Evolutionary conservation across 2,797 vertebrate species (phyloP), one percentile per base, ranked within the genome.

Genomic region (Pangasius sanitwongsei): DNA sequence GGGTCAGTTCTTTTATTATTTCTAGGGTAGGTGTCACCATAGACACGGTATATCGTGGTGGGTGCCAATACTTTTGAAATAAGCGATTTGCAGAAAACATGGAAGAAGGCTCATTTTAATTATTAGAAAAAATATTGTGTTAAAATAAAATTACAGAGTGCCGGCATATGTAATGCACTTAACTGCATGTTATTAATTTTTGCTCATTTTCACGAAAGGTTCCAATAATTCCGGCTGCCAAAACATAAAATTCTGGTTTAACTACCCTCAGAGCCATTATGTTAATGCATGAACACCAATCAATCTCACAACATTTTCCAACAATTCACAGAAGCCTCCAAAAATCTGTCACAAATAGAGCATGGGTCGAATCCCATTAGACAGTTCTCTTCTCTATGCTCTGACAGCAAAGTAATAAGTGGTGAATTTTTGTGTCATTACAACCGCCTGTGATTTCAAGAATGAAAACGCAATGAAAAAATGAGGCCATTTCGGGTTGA

Each of bases 361-460:
- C 18, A 23, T 20, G 61, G 70, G 55, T 72, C 50, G 44, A 67
- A 84, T 84, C 50, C 59, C 69, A 48, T 77, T 81, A 89, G 55
- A 44, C 78, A 67, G 25, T 69, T 78, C 41, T 75, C 44, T 53
- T 20, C 8, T 31, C 18, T 2, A 16, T 8, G 18, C 63, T 81
- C 75, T 87, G 31, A 59, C 85, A 83, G 86, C 83, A 89, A 92
- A 90, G 87, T 88, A 91, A 92, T 92, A 92, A 92, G 91, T 91
- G 91, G 74, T 63, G 31, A n/a, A 41, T 78, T 91, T 87, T 91
- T 89, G 90, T 90, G 86, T 85, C 90, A 89, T 91, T 90, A 82
- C 50, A 89, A 89, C 85, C 6, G 6, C 16, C 69, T 81, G 87
- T 89, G 90, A 92, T 86, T 87, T 86, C 77, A 80, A 86, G n/a